A percentile compares a stretch with the other conserved stretches of the same genome.
Evolutionary conservation across 2,797 vertebrate species (phyloP).

Genomic region (Mormyrus proboscirostris): DNA sequence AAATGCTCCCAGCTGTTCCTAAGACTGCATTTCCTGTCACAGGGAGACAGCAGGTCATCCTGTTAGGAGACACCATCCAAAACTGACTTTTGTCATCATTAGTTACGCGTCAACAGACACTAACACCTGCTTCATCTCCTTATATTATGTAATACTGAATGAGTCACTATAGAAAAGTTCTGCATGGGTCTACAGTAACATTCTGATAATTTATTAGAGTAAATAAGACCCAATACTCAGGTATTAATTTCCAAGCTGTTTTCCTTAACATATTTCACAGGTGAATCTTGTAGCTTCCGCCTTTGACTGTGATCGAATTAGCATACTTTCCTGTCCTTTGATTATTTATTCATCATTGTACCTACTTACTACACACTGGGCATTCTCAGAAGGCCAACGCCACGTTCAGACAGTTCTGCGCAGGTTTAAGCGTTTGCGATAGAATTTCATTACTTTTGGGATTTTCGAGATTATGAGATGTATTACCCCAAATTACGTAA

Average conservation of each 20-base stretch:
- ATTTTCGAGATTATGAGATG: neutral
- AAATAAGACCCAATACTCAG: neutral
- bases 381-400: neutral
- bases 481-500: neutral
- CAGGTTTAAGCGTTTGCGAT: neutral
- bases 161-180: neutral
- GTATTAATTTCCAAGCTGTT: neutral
- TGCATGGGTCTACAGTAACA: neutral
- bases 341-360: slow-evolving; percentile 7
- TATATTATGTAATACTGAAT: neutral
- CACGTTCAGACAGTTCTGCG: neutral
- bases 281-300: neutral
- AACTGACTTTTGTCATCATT: neutral
- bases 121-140: neutral
- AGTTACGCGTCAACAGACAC: neutral
- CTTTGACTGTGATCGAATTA: neutral
- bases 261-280: neutral
- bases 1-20: neutral
- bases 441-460: neutral
- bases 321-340: neutral
- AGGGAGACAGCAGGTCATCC: neutral
- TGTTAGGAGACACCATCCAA: neutral
- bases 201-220: neutral
- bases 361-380: neutral
- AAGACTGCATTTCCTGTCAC: neutral